Conservation (phyloP, 1,140 invertebrate genomes). For the Diorhabda carinulata region DNA sequence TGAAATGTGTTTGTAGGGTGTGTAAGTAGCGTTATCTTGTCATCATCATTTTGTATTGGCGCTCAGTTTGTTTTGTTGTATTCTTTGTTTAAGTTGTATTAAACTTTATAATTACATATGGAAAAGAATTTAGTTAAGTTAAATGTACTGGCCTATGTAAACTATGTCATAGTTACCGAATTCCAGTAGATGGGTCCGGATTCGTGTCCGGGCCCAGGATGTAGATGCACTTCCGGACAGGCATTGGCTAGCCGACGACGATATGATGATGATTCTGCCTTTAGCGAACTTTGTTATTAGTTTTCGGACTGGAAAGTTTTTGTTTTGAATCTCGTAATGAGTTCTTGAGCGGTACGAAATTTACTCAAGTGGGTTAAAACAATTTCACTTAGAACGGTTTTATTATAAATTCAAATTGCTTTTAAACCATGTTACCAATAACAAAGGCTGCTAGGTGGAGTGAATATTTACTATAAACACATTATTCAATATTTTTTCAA, state of each 20-base stretch:
- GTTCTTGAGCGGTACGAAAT: not conserved
- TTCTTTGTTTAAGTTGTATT: too few species aligned
- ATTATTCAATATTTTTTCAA: too few species aligned
- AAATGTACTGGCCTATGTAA: not conserved
- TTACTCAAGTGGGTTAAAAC: not conserved
- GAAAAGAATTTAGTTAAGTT: too few species aligned
- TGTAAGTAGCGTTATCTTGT: too few species aligned
- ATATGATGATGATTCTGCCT: slow-evolving; percentile 2
- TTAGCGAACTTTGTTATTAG: slow-evolving; percentile 2
- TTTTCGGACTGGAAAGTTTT: not conserved
- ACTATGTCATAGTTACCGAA: not conserved
- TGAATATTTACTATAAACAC: too few species aligned
- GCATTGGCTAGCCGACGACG: slow-evolving; percentile 1
- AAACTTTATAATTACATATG: too few species aligned
- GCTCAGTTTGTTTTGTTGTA: too few species aligned
- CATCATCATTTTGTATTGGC: too few species aligned
- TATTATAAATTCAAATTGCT: not conserved
- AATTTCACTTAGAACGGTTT: not conserved
- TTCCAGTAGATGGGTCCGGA: not conserved
- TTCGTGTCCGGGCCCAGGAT: not conserved
- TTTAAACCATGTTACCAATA: not conserved
- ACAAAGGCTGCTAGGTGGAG: not conserved
- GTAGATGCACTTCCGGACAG: not conserved
- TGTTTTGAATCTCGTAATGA: slow-evolving; percentile 1
- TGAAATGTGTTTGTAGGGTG: too few species aligned